Evolutionary conservation across 1,140 invertebrate species (phyloP).

Genomic region (Anadara kagoshimensis): DNA sequence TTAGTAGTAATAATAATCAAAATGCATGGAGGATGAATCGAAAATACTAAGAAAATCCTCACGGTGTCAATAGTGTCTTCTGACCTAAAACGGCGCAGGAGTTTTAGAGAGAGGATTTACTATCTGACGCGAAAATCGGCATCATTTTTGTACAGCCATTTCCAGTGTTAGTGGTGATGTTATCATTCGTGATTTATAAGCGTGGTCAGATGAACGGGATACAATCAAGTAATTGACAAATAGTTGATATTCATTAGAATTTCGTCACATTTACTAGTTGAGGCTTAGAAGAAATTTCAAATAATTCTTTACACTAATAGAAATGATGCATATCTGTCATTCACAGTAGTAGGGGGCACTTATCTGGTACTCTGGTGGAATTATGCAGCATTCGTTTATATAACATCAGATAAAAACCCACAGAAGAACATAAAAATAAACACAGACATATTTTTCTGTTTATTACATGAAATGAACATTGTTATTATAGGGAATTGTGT

Average conservation of each 20-base stretch:
- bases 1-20: conserved; percentile 29
- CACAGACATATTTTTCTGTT: too few relatives aligned
- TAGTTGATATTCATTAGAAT: conserved; percentile 35
- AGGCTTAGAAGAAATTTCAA: conserved; percentile 11
- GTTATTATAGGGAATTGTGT: too few relatives aligned
- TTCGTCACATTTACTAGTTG: conserved; percentile 25
- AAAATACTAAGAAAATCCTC: conserved; percentile 9
- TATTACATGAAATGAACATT: too few relatives aligned
- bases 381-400: too few relatives aligned
- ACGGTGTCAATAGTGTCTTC: background rate
- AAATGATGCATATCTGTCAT: too few relatives aligned
- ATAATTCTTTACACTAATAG: background rate
- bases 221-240: conserved; percentile 21
- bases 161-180: conserved; percentile 13
- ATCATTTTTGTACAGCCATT: conserved; percentile 2
- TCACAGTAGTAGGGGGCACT: too few relatives aligned
- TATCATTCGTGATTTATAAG: conserved; percentile 30
- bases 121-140: too few relatives aligned
- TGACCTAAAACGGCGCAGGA: background rate
- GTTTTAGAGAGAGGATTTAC: too few relatives aligned
- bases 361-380: too few relatives aligned
- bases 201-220: conserved; percentile 9
- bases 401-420: too few relatives aligned
- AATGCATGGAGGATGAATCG: conserved; percentile 12
- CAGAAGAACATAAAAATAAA: too few relatives aligned